Base-by-base conservation (phyloP, 2,113 vertebrate genomes). In the Perca schrenkii region DNA sequence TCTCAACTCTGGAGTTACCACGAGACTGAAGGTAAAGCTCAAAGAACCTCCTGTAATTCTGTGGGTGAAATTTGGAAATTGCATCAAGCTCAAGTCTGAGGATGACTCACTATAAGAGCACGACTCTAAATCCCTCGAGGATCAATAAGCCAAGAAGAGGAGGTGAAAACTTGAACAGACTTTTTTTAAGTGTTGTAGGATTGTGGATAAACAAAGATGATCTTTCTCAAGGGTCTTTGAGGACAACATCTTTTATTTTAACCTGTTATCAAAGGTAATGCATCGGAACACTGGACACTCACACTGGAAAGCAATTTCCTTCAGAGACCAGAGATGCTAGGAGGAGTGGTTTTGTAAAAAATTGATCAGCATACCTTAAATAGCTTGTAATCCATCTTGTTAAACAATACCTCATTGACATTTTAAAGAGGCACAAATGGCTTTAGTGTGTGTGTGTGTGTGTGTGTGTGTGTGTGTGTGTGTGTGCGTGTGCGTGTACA, bases 301-400 rank as follows among this genome's bases (percentile, higher is more conserved):
- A 60, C 63, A 28, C 77, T 71, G 52, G 31, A 86, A 87, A 89
- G 81, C 63, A 85, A 91, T 91, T 91, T 91, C 84, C 90, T 89
- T 67, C 16, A 17, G 50, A 74, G 84, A 68, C 74, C 19, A 28
- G 34, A 57, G 61, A 79, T 65, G 81, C 83, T 83, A 86, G 40
- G 53, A 63, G 19, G 50, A 82, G 74, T 43, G 74, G 84, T 86
- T 79, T 78, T 58, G 31, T 7, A 40, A 53, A 58, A 87, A 81
- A 76, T 72, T 75, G 34, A 89, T 88, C 60, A 77, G 69, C 84
- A 81, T 86, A 82, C 64, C 79, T 77, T 46, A 82, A 90, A 88
- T 91, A 72, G 50, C 54, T 71, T 74, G 64, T 90, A 83, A 89
- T 91, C 84, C 72, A 79, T 90, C 80, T 71, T 87, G 75, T 82